Evolutionary conservation across 2,113 vertebrate species (phyloP).

Genomic region (Archilochus colubris): DNA sequence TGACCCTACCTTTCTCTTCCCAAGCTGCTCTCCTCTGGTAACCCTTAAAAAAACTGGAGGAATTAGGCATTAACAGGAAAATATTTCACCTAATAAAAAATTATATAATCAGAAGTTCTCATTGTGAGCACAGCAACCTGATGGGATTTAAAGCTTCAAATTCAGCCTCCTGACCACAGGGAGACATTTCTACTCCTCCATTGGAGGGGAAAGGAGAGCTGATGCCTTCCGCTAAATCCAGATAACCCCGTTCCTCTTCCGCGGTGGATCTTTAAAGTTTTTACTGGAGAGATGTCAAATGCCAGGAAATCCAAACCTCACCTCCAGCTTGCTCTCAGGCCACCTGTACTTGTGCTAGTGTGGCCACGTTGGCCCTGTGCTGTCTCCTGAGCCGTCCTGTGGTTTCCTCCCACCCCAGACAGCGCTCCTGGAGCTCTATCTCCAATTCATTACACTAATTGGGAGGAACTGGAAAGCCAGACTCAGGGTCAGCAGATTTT

Average conservation of each 20-base stretch:
- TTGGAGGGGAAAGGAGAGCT: neutral
- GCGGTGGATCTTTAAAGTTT: neutral
- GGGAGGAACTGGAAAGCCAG: conserved; percentile 37
- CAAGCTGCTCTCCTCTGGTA: neutral
- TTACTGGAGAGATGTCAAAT: conserved; percentile 5
- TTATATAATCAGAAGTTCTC: neutral
- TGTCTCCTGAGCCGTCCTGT: neutral
- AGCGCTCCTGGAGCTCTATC: neutral
- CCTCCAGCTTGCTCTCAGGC: neutral
- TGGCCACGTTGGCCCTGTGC: neutral
- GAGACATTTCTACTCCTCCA: neutral
- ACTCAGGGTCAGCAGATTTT: conserved; percentile 48
- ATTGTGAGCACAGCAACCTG: neutral
- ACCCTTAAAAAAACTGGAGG: neutral
- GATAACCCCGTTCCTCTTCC: conserved; percentile 34
- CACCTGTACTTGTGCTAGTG: neutral
- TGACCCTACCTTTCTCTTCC: rapidly evolving
- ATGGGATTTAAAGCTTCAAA: conserved; percentile 27
- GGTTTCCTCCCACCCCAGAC: conserved; percentile 51
- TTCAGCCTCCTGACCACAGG: neutral
- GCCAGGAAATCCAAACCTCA: neutral
- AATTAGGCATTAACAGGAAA: conserved; percentile 39
- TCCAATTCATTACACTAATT: neutral
- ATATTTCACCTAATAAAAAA: conserved; percentile 17
- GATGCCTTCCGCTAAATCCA: conserved; percentile 21